A percentile compares a stretch with the other conserved stretches of the same genome.
Conservation (phyloP, 1,140 invertebrate genomes). For the Himalopsyche phryganea region DNA sequence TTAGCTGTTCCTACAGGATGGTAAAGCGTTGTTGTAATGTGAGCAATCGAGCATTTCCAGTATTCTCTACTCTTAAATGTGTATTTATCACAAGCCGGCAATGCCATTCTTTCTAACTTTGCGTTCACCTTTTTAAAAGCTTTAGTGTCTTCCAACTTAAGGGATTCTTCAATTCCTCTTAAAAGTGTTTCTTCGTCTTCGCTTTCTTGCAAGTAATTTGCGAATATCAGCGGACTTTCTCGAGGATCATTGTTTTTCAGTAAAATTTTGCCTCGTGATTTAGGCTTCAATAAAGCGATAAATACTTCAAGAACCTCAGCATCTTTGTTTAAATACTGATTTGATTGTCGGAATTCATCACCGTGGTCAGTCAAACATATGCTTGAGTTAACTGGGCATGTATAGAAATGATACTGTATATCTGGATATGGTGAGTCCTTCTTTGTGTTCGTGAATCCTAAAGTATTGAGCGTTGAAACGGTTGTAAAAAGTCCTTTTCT, state of each 20-base stretch:
- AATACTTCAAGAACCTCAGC: constrained; percentile 43
- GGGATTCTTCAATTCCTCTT: constrained; percentile 52
- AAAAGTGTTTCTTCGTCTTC: constrained; percentile 55
- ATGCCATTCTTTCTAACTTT: constrained; percentile 41
- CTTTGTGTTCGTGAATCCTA: constrained; percentile 35
- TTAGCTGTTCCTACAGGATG: constrained; percentile 51
- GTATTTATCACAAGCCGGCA: constrained; percentile 42
- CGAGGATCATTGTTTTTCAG: constrained; percentile 57
- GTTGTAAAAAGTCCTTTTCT: constrained; percentile 7
- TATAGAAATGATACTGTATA: constrained; percentile 21
- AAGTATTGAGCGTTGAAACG: constrained; percentile 6
- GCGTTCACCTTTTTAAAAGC: constrained; percentile 43
- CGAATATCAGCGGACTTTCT: constrained; percentile 61
- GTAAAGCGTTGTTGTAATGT: constrained; percentile 40
- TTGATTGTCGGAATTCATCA: constrained; percentile 4
- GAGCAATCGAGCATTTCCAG: constrained; percentile 41
- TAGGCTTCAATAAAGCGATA: constrained; percentile 53
- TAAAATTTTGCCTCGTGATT: constrained; percentile 57
- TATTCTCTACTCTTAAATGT: constrained; percentile 47
- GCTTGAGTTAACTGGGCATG: not conserved
- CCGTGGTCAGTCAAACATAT: constrained; percentile 8
- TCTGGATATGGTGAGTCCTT: constrained; percentile 17
- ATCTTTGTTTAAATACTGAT: constrained; percentile 37
- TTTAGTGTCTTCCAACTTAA: constrained; percentile 50
- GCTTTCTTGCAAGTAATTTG: constrained; percentile 61